phyloP scores from a whole-genome alignment of 2,113 vertebrate genomes.

The Megalops atlanticus region DNA sequence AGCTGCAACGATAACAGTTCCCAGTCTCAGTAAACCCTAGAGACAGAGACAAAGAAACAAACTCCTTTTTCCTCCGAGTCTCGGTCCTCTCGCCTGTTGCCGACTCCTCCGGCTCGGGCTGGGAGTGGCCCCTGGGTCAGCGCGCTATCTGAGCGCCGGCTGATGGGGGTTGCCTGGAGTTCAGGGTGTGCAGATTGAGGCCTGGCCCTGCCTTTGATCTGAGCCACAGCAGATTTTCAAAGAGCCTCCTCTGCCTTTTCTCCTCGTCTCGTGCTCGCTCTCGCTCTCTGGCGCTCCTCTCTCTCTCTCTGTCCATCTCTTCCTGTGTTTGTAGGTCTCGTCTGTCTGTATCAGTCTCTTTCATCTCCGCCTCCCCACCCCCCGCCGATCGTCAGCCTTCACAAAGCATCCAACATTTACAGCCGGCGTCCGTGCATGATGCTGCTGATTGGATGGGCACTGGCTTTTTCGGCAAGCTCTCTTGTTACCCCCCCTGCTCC shows the following conservation, averaged over 20 bases:
- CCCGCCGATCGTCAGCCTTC: no score
- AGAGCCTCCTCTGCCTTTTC: neutral
- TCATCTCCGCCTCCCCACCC: no score
- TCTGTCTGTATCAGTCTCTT: neutral
- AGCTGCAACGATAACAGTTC: no score
- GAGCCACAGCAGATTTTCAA: neutral
- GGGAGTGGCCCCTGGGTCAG: neutral
- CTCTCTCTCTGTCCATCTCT: neutral
- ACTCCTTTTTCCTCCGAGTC: no score
- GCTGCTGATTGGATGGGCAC: no score
- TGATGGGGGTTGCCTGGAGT: neutral
- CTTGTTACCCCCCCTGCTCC: no score
- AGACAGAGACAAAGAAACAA: no score
- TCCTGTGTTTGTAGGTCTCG: neutral
- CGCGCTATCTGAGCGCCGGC: neutral
- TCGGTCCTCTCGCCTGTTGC: neutral
- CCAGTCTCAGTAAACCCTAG: no score
- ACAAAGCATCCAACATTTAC: no score
- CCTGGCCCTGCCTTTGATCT: neutral
- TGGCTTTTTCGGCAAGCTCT: no score
- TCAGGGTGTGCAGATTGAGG: conserved; percentile 2
- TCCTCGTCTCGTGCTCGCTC: neutral
- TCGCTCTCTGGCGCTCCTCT: neutral
- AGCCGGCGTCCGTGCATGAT: no score
- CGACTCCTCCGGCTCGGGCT: neutral